phyloP scores from a whole-genome alignment of 2,888 invertebrate species.

The Caenorhabditis auriculariae region DNA sequence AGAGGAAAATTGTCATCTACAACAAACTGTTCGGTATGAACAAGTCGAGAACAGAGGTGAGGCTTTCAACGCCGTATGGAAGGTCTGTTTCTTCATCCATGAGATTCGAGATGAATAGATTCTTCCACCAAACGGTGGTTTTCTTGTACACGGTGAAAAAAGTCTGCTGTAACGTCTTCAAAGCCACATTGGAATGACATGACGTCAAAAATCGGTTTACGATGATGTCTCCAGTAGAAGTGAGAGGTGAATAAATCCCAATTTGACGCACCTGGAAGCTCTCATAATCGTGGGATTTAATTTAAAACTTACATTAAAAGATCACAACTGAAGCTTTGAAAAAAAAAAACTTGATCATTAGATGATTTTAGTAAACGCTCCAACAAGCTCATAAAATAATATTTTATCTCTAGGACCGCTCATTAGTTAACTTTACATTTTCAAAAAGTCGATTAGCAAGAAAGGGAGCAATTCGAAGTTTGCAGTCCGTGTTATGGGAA shows the following conservation, averaged over 20 bases:
- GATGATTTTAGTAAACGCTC: no score
- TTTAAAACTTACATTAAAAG: no score
- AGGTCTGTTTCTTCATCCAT: slow-evolving; percentile 25
- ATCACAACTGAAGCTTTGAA: no score
- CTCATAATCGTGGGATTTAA: not conserved
- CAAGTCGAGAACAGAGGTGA: slow-evolving; percentile 51
- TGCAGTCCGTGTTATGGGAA: no score
- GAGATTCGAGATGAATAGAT: slow-evolving; percentile 9
- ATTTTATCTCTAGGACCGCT: no score
- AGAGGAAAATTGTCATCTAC: slow-evolving; percentile 1
- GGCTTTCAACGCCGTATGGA: slow-evolving; percentile 55
- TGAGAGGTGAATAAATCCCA: slow-evolving; percentile 60
- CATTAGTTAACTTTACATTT: no score
- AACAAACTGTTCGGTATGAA: slow-evolving; percentile 46
- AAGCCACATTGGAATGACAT: slow-evolving; percentile 54
- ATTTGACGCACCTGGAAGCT: not conserved
- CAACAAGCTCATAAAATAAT: no score
- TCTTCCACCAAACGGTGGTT: slow-evolving; percentile 11
- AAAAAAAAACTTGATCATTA: no score
- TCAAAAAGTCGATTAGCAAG: no score
- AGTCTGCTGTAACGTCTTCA: slow-evolving; percentile 59
- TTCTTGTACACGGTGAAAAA: slow-evolving; percentile 52
- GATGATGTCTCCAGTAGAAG: slow-evolving; percentile 56
- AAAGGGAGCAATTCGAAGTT: no score
- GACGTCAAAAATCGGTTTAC: slow-evolving; percentile 59